These are phyloP conservation scores for Atta texana DNA, from an alignment of 1,140 invertebrate species.

Conservation along the genomic window DNA sequence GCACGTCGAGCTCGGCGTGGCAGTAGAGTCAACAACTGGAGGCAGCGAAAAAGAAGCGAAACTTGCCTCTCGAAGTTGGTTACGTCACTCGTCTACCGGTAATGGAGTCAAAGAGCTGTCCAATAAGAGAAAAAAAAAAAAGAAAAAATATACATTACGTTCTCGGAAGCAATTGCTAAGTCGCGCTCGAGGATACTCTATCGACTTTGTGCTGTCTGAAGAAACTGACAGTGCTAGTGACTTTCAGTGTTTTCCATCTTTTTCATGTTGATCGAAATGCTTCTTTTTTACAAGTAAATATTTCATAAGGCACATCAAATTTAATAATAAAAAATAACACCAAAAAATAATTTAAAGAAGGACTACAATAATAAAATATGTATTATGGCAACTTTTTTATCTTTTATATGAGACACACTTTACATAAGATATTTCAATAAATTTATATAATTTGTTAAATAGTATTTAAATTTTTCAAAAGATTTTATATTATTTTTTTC, in stretches of 20 bases:
- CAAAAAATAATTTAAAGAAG: not conserved
- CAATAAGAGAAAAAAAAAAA: slow-evolving; percentile 8
- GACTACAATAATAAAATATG: not conserved
- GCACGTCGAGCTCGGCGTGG: slow-evolving; percentile 35
- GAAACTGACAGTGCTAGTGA: slow-evolving; percentile 29
- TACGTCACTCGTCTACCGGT: slow-evolving; percentile 50
- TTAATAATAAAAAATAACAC: not conserved
- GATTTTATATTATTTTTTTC: not conserved
- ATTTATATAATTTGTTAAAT: not conserved
- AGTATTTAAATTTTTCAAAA: not conserved
- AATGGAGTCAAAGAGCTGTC: slow-evolving; percentile 56
- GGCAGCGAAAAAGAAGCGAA: slow-evolving; percentile 56
- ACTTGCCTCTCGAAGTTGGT: slow-evolving; percentile 55
- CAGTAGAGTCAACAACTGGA: slow-evolving; percentile 58
- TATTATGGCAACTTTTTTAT: not conserved
- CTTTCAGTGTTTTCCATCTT: slow-evolving; percentile 35
- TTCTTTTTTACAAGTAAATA: slow-evolving; percentile 10
- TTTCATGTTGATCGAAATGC: not conserved
- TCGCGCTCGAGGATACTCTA: slow-evolving; percentile 45
- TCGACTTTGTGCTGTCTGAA: slow-evolving; percentile 33
- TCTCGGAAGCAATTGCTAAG: slow-evolving; percentile 57
- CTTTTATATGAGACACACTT: not conserved
- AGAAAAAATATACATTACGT: slow-evolving; percentile 42
- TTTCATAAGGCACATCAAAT: not conserved
- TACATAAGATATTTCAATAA: not conserved